Evolutionary conservation across 1,140 invertebrate genomes (phyloP), one percentile per base, ranked within the genome.

Genomic region (Drosophila hydei): DNA sequence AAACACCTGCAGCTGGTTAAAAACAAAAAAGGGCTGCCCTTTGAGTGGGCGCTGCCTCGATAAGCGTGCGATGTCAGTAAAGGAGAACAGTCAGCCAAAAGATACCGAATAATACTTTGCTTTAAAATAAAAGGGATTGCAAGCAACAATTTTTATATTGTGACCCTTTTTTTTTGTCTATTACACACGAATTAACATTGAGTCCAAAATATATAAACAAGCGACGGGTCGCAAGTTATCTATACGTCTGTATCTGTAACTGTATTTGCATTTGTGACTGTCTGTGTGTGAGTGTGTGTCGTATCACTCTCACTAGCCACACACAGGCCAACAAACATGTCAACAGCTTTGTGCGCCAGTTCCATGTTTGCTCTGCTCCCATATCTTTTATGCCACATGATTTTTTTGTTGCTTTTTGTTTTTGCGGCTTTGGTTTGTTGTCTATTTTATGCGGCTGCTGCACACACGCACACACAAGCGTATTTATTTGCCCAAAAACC

Each of bases 171-270:
- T 50, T 23, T 81, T 72, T 83, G 79, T 83, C 79, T 83, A 83
- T 83, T 83, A 83, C 79, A 83, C 79, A 72, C 79, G 79, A 84
- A 83, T 84, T 84, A 83, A 83, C 79, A 83, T 75, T 48, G 64
- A 72, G 61, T 65, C 61, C 43, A 30, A 65, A 78, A 60, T 40
- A 60, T 16, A 59, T 27, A 81, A 70, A 77, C 74, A 83, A 64
- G 42, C 25, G 16, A 25, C 61, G 30, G 30, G 14, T 43, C 14
- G 45, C 33, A 59, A 52, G 55, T 74, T 75, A 65, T 75, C 55
- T 65, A 33, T 16, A 25, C 18, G 52, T 56, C 58, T 77, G 72
- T 62, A 61, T 69, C 43, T 70, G 60, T 43, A 38, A 30, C 51
- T 47, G 16, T 36, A 18, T 27, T 50, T 30, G 12, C 9, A 14